A percentile compares a stretch with the other conserved stretches of the same genome.
phyloP scores from a whole-genome alignment of 1,140 invertebrate genomes.

The Orius laevigatus region DNA sequence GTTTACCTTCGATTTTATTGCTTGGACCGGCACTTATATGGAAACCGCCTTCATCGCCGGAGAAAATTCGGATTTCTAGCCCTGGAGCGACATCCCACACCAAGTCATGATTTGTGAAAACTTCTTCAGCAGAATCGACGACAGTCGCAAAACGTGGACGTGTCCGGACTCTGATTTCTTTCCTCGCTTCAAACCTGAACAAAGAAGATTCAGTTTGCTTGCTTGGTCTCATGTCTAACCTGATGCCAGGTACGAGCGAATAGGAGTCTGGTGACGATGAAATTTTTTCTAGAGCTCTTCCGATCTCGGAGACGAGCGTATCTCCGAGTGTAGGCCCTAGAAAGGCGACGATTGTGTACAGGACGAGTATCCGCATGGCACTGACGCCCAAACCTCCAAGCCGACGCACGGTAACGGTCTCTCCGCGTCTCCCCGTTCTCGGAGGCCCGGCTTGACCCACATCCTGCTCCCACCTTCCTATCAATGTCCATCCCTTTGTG shows the following conservation, averaged over 20 bases:
- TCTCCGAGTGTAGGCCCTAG: not conserved
- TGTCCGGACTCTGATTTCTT: not conserved
- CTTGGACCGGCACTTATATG: constrained; percentile 1
- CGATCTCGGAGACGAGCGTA: constrained; percentile 3
- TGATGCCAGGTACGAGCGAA: not conserved
- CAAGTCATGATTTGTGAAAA: constrained; percentile 3
- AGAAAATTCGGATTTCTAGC: not conserved
- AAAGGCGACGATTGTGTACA: not conserved
- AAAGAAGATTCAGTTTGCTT: not conserved
- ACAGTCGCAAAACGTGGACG: not conserved
- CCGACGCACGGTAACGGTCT: no score
- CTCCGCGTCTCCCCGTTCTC: no score
- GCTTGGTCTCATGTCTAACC: not conserved
- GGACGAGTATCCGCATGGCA: not conserved
- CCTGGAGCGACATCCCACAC: constrained; percentile 6
- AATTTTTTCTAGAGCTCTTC: constrained; percentile 8
- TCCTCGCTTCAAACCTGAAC: no score
- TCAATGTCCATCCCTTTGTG: no score
- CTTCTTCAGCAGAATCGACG: constrained; percentile 4
- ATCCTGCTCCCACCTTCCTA: no score
- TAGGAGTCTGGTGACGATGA: not conserved
- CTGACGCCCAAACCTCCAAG: no score
- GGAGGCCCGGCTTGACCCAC: no score
- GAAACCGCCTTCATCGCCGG: not conserved
- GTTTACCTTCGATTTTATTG: not conserved